These are phyloP conservation scores for Myanophis thanlyinensis DNA, from an alignment of 2,113 vertebrate genomes.

Conservation along the genomic window DNA sequence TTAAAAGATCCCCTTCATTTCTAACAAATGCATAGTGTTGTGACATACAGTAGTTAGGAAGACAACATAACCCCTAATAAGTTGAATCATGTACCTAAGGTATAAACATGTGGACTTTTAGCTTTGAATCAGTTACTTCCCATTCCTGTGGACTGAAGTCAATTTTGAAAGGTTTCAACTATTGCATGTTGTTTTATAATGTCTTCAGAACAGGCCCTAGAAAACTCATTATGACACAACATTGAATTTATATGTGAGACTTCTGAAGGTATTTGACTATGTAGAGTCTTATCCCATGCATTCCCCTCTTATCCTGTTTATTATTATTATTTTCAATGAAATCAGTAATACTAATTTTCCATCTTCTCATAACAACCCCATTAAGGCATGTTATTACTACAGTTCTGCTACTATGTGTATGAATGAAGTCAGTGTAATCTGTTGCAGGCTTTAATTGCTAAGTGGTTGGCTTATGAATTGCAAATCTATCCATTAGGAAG, in stretches of 20 bases:
- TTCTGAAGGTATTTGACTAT: neutral
- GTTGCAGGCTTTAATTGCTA: constrained; percentile 8
- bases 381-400: neutral
- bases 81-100: neutral
- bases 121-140: neutral
- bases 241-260: neutral
- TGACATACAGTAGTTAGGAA: neutral
- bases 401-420: neutral
- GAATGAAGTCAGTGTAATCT: neutral
- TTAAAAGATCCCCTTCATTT: too few species aligned
- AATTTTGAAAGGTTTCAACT: neutral
- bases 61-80: neutral
- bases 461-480: constrained; percentile 1
- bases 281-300: neutral
- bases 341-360: neutral
- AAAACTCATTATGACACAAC: neutral
- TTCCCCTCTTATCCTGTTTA: neutral
- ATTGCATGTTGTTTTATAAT: neutral
- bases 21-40: neutral
- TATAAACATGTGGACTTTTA: neutral
- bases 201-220: neutral
- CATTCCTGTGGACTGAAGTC: neutral
- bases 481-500: neutral
- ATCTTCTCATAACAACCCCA: neutral
- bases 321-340: neutral